These are phyloP conservation scores for Acheta domesticus DNA, from an alignment of 2,888 invertebrate species.

Conservation along the genomic window DNA sequence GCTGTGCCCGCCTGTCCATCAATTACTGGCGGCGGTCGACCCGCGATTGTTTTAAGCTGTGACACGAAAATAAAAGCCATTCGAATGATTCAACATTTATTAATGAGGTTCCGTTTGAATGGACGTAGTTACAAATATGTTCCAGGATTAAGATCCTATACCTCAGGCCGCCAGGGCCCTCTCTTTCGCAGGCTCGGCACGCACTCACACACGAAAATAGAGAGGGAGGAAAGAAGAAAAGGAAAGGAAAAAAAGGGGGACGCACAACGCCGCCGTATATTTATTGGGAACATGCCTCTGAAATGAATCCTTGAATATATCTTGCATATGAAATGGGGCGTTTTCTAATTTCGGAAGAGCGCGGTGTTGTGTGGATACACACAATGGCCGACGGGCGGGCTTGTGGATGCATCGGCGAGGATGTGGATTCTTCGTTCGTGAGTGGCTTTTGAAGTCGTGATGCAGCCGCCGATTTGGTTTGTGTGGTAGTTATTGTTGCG, in stretches of 20 bases:
- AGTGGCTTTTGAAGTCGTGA: too few relatives aligned
- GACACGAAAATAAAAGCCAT: slow-evolving; percentile 27
- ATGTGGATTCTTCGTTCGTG: neutral
- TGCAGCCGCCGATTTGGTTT: too few relatives aligned
- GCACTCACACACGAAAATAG: neutral
- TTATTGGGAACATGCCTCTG: slow-evolving; percentile 18
- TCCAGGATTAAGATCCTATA: slow-evolving; percentile 18
- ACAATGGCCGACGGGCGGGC: neutral
- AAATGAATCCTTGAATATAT: slow-evolving; percentile 18
- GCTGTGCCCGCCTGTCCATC: slow-evolving; percentile 27
- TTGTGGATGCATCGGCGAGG: neutral
- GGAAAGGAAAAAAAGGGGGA: neutral
- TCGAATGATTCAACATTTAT: slow-evolving; percentile 18
- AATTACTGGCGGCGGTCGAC: slow-evolving; percentile 28
- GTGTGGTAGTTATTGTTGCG: too few relatives aligned
- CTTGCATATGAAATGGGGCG: slow-evolving; percentile 18
- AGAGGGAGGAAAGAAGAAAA: neutral
- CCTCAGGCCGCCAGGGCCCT: neutral
- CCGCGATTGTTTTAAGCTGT: slow-evolving; percentile 31
- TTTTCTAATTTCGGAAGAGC: slow-evolving; percentile 18
- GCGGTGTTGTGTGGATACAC: neutral
- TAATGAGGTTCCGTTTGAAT: slow-evolving; percentile 18
- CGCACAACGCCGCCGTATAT: neutral
- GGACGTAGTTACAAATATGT: slow-evolving; percentile 18
- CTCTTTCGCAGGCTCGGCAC: neutral